phyloP scores from a whole-genome alignment of 2,113 vertebrate species.

The Strix uralensis region DNA sequence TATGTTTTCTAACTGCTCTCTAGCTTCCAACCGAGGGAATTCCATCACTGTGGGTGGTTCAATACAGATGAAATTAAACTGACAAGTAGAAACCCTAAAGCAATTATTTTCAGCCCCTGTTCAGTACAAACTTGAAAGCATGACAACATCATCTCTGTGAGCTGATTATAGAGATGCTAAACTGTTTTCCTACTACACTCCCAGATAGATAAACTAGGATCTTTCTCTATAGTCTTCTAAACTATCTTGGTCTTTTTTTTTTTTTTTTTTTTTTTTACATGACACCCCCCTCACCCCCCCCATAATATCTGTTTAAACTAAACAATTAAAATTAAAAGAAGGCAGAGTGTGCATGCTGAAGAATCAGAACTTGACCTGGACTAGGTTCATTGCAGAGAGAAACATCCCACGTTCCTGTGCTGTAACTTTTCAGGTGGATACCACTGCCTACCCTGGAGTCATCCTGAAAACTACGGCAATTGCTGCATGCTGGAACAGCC shows the following conservation, averaged over 20 bases:
- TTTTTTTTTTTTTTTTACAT: too few relatives aligned
- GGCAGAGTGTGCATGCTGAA: not conserved
- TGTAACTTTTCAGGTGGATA: not conserved
- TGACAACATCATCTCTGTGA: not conserved
- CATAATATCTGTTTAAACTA: not conserved
- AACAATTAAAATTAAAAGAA: not conserved
- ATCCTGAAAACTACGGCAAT: rapidly evolving
- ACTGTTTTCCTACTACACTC: not conserved
- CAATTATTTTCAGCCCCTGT: not conserved
- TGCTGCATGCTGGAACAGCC: not conserved
- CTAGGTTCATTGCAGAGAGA: not conserved
- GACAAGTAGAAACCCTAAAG: not conserved
- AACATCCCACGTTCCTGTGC: not conserved
- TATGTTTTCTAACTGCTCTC: not conserved
- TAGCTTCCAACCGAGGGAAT: not conserved
- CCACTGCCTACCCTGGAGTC: not conserved
- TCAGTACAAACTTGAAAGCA: not conserved
- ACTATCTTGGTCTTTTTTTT: not conserved
- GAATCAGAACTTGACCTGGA: not conserved
- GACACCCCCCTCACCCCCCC: too few relatives aligned
- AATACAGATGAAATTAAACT: not conserved
- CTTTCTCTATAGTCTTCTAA: not conserved
- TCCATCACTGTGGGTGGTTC: not conserved
- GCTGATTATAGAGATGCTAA: not conserved
- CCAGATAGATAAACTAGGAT: not conserved